A percentile compares a stretch with the other conserved stretches of the same genome.
Conservation (phyloP, 2,888 invertebrate species). For the Tuta absoluta region DNA sequence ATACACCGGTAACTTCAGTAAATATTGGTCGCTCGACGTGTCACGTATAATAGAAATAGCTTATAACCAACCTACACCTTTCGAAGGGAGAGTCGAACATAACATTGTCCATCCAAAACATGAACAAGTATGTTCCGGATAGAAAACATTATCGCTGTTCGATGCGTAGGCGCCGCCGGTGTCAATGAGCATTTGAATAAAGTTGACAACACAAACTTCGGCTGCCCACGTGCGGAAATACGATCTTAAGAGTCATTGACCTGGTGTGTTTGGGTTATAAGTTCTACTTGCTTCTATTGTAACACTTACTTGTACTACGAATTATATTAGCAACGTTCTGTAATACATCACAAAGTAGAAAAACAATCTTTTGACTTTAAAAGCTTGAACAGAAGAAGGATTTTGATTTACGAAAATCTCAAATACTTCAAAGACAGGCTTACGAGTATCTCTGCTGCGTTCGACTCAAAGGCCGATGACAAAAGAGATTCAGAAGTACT, state of each 20-base stretch:
- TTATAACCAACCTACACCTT: neutral
- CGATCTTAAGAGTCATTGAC: conserved; percentile 35
- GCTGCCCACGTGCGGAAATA: conserved; percentile 37
- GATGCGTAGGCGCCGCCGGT: conserved; percentile 36
- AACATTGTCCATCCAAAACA: conserved; percentile 4
- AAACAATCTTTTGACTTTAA: too few relatives aligned
- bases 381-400: neutral
- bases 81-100: conserved; percentile 20
- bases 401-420: neutral
- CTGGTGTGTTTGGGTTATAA: conserved; percentile 16
- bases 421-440: neutral
- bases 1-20: too few relatives aligned
- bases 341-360: too few relatives aligned
- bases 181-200: conserved; percentile 41
- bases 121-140: neutral
- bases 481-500: neutral
- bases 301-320: neutral
- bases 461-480: neutral
- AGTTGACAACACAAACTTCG: conserved; percentile 36
- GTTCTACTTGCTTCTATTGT: neutral
- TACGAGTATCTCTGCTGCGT: neutral
- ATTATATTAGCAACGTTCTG: too few relatives aligned
- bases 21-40: too few relatives aligned
- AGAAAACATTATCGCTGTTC: conserved; percentile 20
- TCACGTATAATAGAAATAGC: neutral